Base-by-base conservation (phyloP, 2,888 invertebrate species). In the Nesidiocoris tenuis region DNA sequence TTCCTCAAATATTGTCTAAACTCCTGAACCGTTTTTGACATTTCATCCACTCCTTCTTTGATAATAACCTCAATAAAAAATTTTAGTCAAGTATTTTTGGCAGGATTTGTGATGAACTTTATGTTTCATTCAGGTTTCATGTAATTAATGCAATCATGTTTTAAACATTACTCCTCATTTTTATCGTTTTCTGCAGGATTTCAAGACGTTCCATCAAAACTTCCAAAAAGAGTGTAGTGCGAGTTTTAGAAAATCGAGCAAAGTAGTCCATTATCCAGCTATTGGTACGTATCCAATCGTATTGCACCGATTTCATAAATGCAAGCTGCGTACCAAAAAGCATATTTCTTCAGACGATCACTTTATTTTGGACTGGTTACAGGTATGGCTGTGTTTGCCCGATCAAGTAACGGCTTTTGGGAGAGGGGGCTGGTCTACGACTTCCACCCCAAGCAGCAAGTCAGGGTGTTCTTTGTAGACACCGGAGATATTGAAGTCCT, bases 381-480 rank as follows among this genome's bases (percentile, higher is more conserved):
- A 88, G 89, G 86, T 78, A 85, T 86, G 83, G 82, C 85, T 3
- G 88, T 88, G 78, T 86, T 86, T n/a, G 86, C 86, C 0, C 82
- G 82, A 77, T 77, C 81, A 17, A 78, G 81, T 0, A 83, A 84
- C 64, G 80, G 81, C 17, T 72, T 68, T 16, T 91, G 91, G 89
- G 88, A 87, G 80, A 86, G 91, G 74, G 91, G 86, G 1, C 80
- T 85, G 12, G 86, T 92, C 23, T 80, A 81, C 1, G 85, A 83
- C 56, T 81, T 87, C 3, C 84, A 85, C 1, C 84, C 84, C 0
- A 80, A 83, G 9, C 83, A 84, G 80, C 84, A 81, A 82, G 88
- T 89, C 22, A 84, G 85, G 63, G 87, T 91, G 24, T 83, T 84
- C 79, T 86, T 89, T 77, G 87, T 91, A 0, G 93, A 93, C 84